A percentile compares a stretch with the other conserved stretches of the same genome.
These are phyloP conservation scores for Raja brachyura DNA, from an alignment of 2,113 vertebrate genomes.

Conservation along the genomic window DNA sequence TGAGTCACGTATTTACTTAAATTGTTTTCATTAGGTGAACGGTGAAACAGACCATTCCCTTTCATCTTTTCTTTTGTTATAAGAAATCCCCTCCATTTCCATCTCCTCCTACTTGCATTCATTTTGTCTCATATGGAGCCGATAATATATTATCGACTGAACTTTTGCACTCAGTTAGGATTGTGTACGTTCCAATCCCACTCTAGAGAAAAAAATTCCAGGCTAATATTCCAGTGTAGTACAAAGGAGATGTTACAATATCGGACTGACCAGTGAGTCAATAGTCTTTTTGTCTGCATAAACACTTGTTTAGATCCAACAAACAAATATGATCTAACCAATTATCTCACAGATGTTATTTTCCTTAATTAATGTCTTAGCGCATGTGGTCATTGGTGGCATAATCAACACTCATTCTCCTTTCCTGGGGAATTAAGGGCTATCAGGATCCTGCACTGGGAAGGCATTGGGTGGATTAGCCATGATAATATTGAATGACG, in stretches of 20 bases:
- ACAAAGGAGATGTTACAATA: neutral
- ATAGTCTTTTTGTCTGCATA: too few relatives aligned
- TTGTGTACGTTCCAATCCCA: neutral
- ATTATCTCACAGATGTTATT: neutral
- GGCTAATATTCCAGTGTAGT: neutral
- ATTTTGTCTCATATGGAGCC: neutral
- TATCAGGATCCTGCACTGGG: too few relatives aligned
- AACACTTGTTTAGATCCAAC: neutral
- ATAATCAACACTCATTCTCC: too few relatives aligned
- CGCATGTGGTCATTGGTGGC: too few relatives aligned
- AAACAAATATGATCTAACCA: neutral
- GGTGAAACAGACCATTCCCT: neutral
- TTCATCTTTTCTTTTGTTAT: neutral
- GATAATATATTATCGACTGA: neutral
- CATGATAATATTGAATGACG: too few relatives aligned
- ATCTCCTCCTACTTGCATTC: neutral
- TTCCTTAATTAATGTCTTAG: too few relatives aligned
- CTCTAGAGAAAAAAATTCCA: neutral
- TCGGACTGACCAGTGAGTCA: neutral
- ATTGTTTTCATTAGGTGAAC: conserved; percentile 70
- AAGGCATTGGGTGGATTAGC: too few relatives aligned
- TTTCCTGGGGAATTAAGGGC: too few relatives aligned
- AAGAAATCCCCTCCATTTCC: neutral
- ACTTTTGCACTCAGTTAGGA: neutral
- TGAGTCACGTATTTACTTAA: conserved; percentile 58